phyloP scores from a whole-genome alignment of 2,113 vertebrate species.

The Gallinago paraguaiae region DNA sequence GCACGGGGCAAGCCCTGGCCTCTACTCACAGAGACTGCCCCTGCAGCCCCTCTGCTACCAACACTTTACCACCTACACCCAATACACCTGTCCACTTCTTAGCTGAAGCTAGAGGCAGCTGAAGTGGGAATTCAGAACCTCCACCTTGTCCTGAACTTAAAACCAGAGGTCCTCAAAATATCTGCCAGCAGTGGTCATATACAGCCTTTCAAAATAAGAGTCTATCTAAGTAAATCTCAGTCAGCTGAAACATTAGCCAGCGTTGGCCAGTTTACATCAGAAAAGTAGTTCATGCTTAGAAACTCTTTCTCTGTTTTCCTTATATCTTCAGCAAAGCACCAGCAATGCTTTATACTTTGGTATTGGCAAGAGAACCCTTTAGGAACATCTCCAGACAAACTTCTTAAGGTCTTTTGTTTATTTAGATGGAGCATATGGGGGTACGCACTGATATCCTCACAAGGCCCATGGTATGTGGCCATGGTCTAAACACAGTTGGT shows the following conservation, averaged over 20 bases:
- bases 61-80: not conserved
- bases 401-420: not conserved
- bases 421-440: not conserved
- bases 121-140: not conserved
- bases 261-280: not conserved
- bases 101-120: not conserved
- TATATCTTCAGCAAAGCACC: not conserved
- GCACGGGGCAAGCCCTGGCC: rapidly evolving
- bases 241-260: not conserved
- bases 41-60: not conserved
- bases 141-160: not conserved
- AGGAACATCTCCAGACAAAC: not conserved
- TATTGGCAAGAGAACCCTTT: not conserved
- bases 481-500: not conserved
- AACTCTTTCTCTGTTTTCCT: not conserved
- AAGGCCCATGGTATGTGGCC: not conserved
- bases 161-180: not conserved
- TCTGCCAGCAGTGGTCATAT: not conserved
- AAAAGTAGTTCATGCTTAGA: not conserved
- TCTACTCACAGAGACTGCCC: not conserved
- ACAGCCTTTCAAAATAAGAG: not conserved
- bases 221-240: not conserved
- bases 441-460: not conserved
- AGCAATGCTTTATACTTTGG: not conserved
- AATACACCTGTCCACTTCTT: not conserved